Evolutionary conservation across 2,113 vertebrate species (phyloP).

Genomic region (Dendropsophus ebraccatus): DNA sequence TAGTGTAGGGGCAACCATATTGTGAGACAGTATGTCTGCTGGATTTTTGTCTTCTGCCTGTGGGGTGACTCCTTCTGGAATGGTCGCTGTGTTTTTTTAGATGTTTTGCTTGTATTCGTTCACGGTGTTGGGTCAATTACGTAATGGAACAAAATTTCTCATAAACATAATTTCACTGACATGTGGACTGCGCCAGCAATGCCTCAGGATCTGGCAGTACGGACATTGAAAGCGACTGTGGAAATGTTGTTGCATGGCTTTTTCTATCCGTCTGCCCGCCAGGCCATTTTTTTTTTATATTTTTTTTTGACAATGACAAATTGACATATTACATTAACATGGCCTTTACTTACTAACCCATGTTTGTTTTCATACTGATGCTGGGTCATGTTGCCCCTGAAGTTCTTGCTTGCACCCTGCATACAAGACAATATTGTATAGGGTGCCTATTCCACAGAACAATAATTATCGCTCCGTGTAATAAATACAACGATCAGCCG

Average conservation of each 20-base stretch:
- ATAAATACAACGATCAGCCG: too few relatives aligned
- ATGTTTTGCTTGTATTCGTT: constrained; percentile 13
- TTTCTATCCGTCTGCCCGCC: not conserved
- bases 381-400: too few relatives aligned
- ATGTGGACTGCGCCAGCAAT: constrained; percentile 19
- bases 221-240: not conserved
- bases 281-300: not conserved
- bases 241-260: not conserved
- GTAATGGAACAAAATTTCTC: constrained; percentile 43
- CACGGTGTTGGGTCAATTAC: constrained; percentile 10
- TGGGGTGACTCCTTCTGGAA: not conserved
- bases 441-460: too few relatives aligned
- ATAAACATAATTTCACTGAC: constrained; percentile 25
- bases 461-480: too few relatives aligned
- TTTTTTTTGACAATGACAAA: too few relatives aligned
- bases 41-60: too few relatives aligned
- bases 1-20: not conserved
- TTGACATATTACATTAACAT: not conserved
- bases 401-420: too few relatives aligned
- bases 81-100: not conserved
- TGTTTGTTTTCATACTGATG: too few relatives aligned
- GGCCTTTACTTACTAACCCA: too few relatives aligned
- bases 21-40: not conserved
- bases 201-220: constrained; percentile 17
- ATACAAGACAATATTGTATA: too few relatives aligned